Percentiles rank a stretch among this genome's conserved stretches.
phyloP scores from a whole-genome alignment of 2,888 invertebrate genomes.

The Stramonita haemastoma region DNA sequence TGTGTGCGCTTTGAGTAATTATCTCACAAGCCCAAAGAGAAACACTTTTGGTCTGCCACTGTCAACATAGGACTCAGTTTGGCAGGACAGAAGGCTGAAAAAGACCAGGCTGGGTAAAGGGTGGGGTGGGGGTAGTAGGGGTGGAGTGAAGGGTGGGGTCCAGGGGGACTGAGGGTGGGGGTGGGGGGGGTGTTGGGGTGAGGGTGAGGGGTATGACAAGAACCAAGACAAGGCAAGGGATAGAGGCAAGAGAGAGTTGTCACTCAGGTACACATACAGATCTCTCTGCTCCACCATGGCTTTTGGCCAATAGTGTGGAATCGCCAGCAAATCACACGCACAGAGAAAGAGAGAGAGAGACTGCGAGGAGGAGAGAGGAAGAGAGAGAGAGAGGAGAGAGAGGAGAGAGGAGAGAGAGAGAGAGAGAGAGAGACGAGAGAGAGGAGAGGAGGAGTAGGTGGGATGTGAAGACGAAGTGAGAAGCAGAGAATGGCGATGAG shows the following conservation, averaged over 20 bases:
- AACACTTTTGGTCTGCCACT: constrained; percentile 24
- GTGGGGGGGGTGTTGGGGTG: neutral
- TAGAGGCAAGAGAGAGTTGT: constrained; percentile 12
- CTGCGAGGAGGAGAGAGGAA: no score
- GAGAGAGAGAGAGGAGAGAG: no score
- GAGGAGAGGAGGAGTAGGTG: neutral
- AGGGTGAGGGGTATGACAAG: neutral
- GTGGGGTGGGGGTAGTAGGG: neutral
- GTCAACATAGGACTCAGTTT: constrained; percentile 18
- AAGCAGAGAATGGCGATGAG: neutral
- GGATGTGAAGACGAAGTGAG: neutral
- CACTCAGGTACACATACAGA: constrained; percentile 11
- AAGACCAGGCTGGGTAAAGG: neutral
- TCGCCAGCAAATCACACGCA: neutral
- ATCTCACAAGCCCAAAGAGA: constrained; percentile 33
- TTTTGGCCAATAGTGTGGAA: neutral
- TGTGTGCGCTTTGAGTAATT: constrained; percentile 19
- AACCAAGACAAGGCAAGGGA: neutral
- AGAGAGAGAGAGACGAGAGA: constrained; percentile 18
- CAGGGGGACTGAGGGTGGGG: neutral
- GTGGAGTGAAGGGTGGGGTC: neutral
- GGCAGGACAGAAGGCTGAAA: constrained; percentile 14
- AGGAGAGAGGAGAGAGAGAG: neutral
- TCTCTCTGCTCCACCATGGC: neutral
- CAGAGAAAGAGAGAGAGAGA: neutral